Evolutionary conservation across 2,888 invertebrate genomes (phyloP), one percentile per base, ranked within the genome.

Genomic region (Tinea trinotella): DNA sequence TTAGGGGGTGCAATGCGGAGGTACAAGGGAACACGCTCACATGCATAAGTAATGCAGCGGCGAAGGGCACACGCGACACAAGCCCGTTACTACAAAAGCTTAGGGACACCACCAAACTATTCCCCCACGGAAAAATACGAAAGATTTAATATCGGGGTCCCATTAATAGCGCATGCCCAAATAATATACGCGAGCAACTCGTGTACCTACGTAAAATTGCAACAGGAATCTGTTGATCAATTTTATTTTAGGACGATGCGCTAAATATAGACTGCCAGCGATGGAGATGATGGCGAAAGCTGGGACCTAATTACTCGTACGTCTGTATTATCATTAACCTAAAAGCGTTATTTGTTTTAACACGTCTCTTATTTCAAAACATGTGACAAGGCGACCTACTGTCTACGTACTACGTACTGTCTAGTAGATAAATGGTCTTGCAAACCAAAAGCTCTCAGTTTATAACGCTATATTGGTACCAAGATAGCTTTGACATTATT

Each of bases 1-100:
- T 46, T 59, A 62, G 62, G 59, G 59, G 56, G 56, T 59, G 18
- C 46, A 46, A 46, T 46, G 19, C 19, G n/a, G 46, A 46, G 40
- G 40, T 15, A 59, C 60, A 54, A 61, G 62, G 58, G 62, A 54
- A 54, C 55, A 55, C 56, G 30, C 19, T 49, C 56, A 53, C 76
- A 83, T 85, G 76, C 82, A 85, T 84, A 81, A 83, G 79, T 84
- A 82, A 83, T 83, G 77, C 79, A 76, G 62, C 63, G 67, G 69
- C 70, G 77, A 75, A 80, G 81, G 80, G 78, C 74, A 71, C 83
- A 82, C 84, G 82, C 82, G 76, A 82, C 72, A 67, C 66, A 64
- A 19, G 46, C 46, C 46, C 5, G 46, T 46, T 46, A 46, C 17
- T 18, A 46, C 46, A 19, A 46, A 40, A 40, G 40, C 40, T 40